A percentile compares a stretch with the other conserved stretches of the same genome.
Evolutionary conservation across 2,888 invertebrate species (phyloP).

Genomic region (Scelioninae gen. 1): DNA sequence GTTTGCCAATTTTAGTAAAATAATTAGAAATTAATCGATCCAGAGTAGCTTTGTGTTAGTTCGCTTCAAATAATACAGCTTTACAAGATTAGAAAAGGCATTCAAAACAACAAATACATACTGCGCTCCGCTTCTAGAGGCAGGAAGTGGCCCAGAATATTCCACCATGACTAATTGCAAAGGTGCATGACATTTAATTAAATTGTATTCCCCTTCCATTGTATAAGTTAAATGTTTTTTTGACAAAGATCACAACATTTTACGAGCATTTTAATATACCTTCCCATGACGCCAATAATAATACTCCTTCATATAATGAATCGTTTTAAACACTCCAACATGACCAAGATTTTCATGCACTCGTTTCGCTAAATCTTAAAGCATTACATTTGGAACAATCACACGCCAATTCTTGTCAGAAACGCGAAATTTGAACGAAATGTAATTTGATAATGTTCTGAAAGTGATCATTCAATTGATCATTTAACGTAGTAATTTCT

Average conservation of each 20-base stretch:
- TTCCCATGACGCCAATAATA: not conserved
- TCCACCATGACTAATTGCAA: conserved; percentile 44
- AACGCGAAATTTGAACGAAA: not conserved
- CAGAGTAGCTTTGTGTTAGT: conserved; percentile 35
- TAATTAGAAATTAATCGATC: conserved; percentile 27
- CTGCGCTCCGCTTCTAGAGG: conserved; percentile 24
- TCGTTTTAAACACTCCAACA: not conserved
- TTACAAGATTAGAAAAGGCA: conserved; percentile 51
- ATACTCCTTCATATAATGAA: not conserved
- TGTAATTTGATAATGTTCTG: not conserved
- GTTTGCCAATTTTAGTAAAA: conserved; percentile 35
- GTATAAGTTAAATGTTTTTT: conserved; percentile 1
- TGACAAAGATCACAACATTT: not conserved
- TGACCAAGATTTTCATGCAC: not conserved
- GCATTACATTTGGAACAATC: not conserved
- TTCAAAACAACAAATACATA: conserved; percentile 48
- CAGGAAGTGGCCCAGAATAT: conserved; percentile 52
- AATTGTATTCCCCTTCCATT: not conserved
- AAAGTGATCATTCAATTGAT: not conserved
- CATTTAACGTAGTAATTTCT: not conserved
- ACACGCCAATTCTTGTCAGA: not conserved
- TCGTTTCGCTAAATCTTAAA: not conserved
- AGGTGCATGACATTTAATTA: not conserved
- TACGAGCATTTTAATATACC: not conserved
- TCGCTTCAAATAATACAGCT: conserved; percentile 52